Evolutionary conservation across 2,113 vertebrate species (phyloP), one percentile per base, ranked within the genome.

Genomic region (Xenus cinereus): DNA sequence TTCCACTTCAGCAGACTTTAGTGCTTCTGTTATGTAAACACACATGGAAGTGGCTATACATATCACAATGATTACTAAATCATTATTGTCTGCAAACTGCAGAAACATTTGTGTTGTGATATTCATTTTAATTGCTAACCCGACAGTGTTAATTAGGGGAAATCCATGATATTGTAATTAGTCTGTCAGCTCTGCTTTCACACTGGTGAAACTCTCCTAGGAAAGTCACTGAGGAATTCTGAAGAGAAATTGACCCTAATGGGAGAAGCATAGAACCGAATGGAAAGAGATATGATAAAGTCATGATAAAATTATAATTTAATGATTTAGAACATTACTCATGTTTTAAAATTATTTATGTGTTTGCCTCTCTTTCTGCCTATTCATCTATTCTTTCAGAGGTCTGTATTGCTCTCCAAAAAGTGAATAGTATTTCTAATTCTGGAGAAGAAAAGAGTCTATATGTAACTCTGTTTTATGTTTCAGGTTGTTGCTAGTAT

Each of bases 1-100:
- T 93, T 86, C 79, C 80, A 85, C 87, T 87, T 74, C 84, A 93
- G 30, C 45, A 84, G 53, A 63, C 73, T 75, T 88, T 89, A 83
- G n/a, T 72, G 41, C 24, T 85, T 67, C 74, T 86, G 26, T 89
- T 89, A 74, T 46, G 74, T 84, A 88, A 92, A 77, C 73, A 82
- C 17, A 39, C 2, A 33, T 84, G 60, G 39, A 84, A 94, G 77
- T 41, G n/a, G 26, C 27, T 76, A 21, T 33, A 81, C 26, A 15
- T 41, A 74, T 59, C 59, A 56, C 54, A 62, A 5, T 30, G 77
- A 79, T 82, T 87, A 85, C 79, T 86, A 66, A 69, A 67, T 45
- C 73, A 43, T 74, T 57, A 75, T 45, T 17, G 48, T 78, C 56
- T 86, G 46, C 53, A 76, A 88, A 56, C 33, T 89, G n/a, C n/a